Evolutionary conservation across 2,888 invertebrate species (phyloP).

Genomic region (Ophion ventricosus): DNA sequence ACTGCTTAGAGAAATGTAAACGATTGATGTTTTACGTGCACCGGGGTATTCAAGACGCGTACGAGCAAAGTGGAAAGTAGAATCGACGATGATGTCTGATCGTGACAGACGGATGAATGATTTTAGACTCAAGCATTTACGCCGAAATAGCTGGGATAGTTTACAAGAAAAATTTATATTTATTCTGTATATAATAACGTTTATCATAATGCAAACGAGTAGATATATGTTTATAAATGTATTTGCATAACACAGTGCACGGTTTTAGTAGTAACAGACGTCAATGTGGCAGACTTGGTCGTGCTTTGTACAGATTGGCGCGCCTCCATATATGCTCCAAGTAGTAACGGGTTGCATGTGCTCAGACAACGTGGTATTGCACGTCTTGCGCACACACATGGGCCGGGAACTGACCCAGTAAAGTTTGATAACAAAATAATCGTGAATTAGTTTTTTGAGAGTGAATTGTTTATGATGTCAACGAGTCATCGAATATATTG

Average conservation of each 20-base stretch:
- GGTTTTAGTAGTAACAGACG: slow-evolving; percentile 10
- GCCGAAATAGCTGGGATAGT: slow-evolving; percentile 28
- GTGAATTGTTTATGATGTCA: not conserved
- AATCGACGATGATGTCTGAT: not conserved
- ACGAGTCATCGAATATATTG: not conserved
- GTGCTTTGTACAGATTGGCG: slow-evolving; percentile 16
- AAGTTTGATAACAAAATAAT: not conserved
- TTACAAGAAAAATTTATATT: not conserved
- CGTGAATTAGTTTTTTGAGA: not conserved
- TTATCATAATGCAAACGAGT: not conserved
- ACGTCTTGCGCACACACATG: too few relatives aligned
- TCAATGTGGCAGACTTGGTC: slow-evolving; percentile 22
- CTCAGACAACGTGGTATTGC: slow-evolving; percentile 24
- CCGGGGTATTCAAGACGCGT: slow-evolving; percentile 34
- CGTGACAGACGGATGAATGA: slow-evolving; percentile 46
- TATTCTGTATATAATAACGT: not conserved
- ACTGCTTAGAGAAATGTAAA: slow-evolving; percentile 30
- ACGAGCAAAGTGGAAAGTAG: slow-evolving; percentile 59
- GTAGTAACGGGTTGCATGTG: slow-evolving; percentile 28
- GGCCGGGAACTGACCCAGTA: not conserved
- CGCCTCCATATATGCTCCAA: not conserved
- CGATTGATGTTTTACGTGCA: slow-evolving; percentile 10
- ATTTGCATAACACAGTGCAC: not conserved
- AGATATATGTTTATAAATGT: not conserved
- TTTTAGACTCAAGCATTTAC: slow-evolving; percentile 25